phyloP scores from a whole-genome alignment of 23 tunicate genomes.

The Halocynthia aurantium region DNA sequence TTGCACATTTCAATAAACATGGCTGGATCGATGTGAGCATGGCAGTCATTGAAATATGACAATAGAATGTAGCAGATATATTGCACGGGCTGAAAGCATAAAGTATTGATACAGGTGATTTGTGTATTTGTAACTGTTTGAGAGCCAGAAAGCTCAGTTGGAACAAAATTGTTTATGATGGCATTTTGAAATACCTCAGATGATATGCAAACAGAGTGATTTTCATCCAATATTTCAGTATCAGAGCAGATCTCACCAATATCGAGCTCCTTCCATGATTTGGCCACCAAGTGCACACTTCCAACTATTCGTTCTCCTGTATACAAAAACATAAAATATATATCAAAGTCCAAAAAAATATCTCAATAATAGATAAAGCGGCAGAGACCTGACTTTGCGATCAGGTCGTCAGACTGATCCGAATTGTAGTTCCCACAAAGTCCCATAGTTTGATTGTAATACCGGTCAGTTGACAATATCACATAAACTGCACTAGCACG shows the following conservation, averaged over 20 bases:
- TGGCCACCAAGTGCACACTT: conserved; percentile 28
- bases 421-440: conserved; percentile 53
- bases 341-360: background rate
- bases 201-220: conserved; percentile 18
- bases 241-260: conserved; percentile 39
- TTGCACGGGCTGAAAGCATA: conserved; percentile 7
- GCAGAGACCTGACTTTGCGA: conserved; percentile 30
- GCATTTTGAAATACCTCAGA: conserved; percentile 7
- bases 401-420: conserved; percentile 26
- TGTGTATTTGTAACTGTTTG: too few relatives aligned
- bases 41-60: conserved; percentile 28
- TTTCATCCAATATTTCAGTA: conserved; percentile 14
- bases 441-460: conserved; percentile 38
- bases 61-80: conserved; percentile 50
- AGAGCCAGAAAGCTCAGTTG: too few relatives aligned
- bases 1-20: conserved; percentile 29
- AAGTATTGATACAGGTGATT: background rate
- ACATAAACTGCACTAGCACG: conserved; percentile 35
- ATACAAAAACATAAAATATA: background rate
- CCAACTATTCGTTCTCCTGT: conserved; percentile 22
- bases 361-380: background rate
- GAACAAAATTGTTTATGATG: background rate
- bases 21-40: conserved; percentile 24
- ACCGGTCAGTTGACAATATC: conserved; percentile 21
- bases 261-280: conserved; percentile 45